Conservation (phyloP, 2,888 invertebrate species). For the Gisinianus flammeolus region DNA sequence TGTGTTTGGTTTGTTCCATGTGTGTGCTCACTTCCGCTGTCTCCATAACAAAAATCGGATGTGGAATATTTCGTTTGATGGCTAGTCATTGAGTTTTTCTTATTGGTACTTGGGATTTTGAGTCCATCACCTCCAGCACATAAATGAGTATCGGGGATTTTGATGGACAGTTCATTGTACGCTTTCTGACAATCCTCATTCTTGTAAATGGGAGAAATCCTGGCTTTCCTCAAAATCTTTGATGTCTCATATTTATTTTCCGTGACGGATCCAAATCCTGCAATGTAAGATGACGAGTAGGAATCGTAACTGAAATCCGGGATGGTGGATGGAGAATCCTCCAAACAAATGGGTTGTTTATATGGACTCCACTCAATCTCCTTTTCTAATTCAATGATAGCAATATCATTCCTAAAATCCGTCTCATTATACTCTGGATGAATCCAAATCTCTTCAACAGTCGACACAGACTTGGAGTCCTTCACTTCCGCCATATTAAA, state of each 20-base stretch:
- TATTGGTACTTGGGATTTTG: not conserved
- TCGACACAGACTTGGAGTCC: not conserved
- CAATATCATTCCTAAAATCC: constrained; percentile 45
- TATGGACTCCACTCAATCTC: constrained; percentile 45
- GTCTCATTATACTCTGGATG: constrained; percentile 36
- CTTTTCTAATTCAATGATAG: constrained; percentile 36
- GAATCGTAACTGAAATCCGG: not conserved
- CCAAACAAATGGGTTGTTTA: constrained; percentile 46
- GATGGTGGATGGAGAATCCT: not conserved
- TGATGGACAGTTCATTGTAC: not conserved
- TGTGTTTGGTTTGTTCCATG: not conserved
- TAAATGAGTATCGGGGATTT: not conserved
- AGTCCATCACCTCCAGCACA: constrained; percentile 1
- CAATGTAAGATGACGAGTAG: not conserved
- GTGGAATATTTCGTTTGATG: too few species aligned
- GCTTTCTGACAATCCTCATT: constrained; percentile 24
- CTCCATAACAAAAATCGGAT: constrained; percentile 21
- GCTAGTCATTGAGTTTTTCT: too few species aligned
- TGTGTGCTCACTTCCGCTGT: constrained; percentile 16
- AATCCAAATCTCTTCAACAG: constrained; percentile 43
- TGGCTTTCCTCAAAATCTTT: not conserved
- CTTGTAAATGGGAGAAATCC: not conserved
- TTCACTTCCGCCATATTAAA: not conserved
- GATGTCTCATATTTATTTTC: not conserved
- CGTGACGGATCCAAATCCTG: constrained; percentile 6